Base-by-base conservation (phyloP, 1,140 invertebrate species). In the Drosophila athabasca region DNA sequence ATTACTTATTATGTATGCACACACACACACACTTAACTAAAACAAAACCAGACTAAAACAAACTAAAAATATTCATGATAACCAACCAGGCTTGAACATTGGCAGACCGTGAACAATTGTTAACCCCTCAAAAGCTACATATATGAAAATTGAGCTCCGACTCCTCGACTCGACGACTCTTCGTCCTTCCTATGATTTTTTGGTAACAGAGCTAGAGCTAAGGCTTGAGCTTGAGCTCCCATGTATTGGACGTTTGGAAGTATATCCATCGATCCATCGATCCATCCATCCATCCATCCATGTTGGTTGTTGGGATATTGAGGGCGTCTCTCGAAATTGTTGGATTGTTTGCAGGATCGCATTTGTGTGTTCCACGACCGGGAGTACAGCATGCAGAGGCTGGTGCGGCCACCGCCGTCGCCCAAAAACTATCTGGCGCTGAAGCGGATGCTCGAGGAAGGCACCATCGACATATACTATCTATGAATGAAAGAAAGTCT, bases 381-480 rank as follows among this genome's bases (percentile, higher is more conserved):
- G 57, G 83, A 91, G 41, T 91, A 90, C 69, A 90, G 75, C 80
- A 91, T 91, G 70, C 76, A 73, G 69, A 58, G 81, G 43, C 64
- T 91, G 72, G 81, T 74, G 24, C 72, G 90, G 13, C 90, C 90
- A 39, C 90, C 90, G 60, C 90, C 90, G 19, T 78, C 87, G 35
- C 90, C 90, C 13, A 89, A 74, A 48, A 90, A 91, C 76, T 91
- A 85, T 67, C 52, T 83, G 71, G 82, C 81, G 39, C 78, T 91
- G 29, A 91, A 90, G 52, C 67, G 84, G 51, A 90, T 91, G 90
- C 82, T 90, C 75, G 90, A 91, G 74, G 70, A 78, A 55, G 90
- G 90, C 62, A 80, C 24, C 44, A 73, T 91, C 65, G 84, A 91
- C 57, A 69, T 90, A 29, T 91, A 79, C 62, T 91, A 91, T 79